Base-by-base conservation (phyloP, 2,888 invertebrate genomes). In the Lampropteryx suffumata region DNA sequence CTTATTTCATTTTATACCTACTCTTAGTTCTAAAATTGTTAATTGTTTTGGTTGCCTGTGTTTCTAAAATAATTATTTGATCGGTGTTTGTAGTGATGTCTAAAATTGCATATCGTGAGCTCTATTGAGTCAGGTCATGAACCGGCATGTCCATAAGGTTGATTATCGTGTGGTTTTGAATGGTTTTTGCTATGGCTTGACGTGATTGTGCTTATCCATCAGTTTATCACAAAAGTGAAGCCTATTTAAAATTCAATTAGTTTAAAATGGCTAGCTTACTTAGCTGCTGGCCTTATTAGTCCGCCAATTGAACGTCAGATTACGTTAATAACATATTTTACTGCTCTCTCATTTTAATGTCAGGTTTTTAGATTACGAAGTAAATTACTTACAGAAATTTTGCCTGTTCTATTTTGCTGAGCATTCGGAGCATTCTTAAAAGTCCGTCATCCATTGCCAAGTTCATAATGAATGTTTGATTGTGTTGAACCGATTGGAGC, bases 391-490 rank as follows among this genome's bases (percentile, higher is more conserved):
- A 26, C 13, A 37, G 32, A 41, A 17, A 30, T 41, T 41, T 28
- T 7, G 34, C 11, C 10, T 12, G 9, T 35, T 37, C 35, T 36
- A 26, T 37, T n/a, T n/a, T 41, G 26, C 32, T 26, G 27, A 35
- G n/a, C n/a, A n/a, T n/a, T n/a, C n/a, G 12, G 28, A 17, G 29
- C 11, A 40, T 11, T 12, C 33, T 42, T 26, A 34, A 40, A 27
- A 11, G 32, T 29, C 21, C 28, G 34, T 24, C 42, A 12, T 41
- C 42, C 59, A 66, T 61, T 69, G 70, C 65, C 74, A 79, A 77
- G 77, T 77, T 79, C 71, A 71, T 61, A 48, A 47, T 42, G 41
- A 46, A 47, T 53, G 48, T 56, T 51, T 58, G 45, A 46, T 51
- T 46, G 41, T 33, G 46, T 33, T 27, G 37, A 59, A 61, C 59